These are phyloP conservation scores for Spisula solida DNA, from an alignment of 2,888 invertebrate species.

Conservation along the genomic window DNA sequence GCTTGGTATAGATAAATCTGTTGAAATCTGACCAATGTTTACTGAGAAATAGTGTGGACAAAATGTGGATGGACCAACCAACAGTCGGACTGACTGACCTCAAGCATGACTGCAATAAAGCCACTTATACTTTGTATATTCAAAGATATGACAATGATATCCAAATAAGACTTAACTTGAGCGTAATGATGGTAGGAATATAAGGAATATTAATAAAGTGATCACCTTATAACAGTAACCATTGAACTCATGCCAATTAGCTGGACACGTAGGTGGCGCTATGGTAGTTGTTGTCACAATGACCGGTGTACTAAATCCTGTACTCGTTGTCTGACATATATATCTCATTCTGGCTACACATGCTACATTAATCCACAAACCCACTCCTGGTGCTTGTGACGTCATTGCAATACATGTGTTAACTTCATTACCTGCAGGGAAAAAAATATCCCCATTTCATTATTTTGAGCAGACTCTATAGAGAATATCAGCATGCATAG, in stretches of 20 bases:
- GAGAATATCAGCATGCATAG: too few relatives aligned
- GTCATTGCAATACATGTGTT: conserved; percentile 77
- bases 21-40: neutral
- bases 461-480: too few relatives aligned
- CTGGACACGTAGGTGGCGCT: conserved; percentile 69
- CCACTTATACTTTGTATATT: too few relatives aligned
- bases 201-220: too few relatives aligned
- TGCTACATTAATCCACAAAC: conserved; percentile 76
- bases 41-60: neutral
- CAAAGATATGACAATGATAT: too few relatives aligned
- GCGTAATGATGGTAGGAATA: too few relatives aligned
- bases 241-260: conserved; percentile 69
- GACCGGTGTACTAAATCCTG: conserved; percentile 73
- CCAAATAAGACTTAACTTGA: too few relatives aligned
- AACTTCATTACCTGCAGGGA: conserved; percentile 72
- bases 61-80: too few relatives aligned
- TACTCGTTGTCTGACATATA: conserved; percentile 77
- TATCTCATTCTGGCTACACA: conserved; percentile 69
- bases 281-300: conserved; percentile 69
- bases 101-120: too few relatives aligned
- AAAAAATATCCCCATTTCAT: too few relatives aligned
- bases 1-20: too few relatives aligned
- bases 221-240: conserved; percentile 78
- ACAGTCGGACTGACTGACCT: too few relatives aligned
- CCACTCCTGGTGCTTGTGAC: conserved; percentile 71